phyloP scores from a whole-genome alignment of 2,113 vertebrate species.

The Neodon shergylaensis region DNA sequence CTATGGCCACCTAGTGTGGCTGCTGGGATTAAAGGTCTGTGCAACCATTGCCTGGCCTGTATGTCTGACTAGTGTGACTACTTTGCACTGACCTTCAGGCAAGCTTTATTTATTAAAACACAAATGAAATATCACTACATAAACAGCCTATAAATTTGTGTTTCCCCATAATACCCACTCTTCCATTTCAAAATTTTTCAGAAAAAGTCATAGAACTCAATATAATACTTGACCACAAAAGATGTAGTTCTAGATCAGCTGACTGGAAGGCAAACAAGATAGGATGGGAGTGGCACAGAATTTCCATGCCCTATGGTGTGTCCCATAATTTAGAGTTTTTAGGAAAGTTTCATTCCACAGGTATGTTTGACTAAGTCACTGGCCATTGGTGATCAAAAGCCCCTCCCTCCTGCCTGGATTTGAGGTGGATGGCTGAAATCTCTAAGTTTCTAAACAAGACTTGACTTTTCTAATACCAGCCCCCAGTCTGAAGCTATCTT shows the following conservation, averaged over 20 bases:
- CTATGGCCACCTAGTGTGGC: too few species aligned
- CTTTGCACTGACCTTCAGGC: too few species aligned
- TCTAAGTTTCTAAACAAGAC: background rate
- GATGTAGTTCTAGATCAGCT: background rate
- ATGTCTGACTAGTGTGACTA: too few species aligned
- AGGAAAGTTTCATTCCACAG: background rate
- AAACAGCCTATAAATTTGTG: background rate
- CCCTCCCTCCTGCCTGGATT: background rate
- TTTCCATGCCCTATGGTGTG: background rate
- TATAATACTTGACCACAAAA: background rate
- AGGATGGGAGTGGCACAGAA: rapidly evolving
- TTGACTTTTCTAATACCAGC: background rate
- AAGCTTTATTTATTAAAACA: too few species aligned
- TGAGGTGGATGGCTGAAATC: background rate
- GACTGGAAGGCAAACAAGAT: background rate
- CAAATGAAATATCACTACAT: too few species aligned
- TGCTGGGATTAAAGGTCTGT: too few species aligned
- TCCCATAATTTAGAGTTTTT: background rate
- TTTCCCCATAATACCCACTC: background rate
- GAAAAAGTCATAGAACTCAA: background rate
- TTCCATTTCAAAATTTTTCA: background rate
- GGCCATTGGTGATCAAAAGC: background rate
- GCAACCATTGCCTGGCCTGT: too few species aligned
- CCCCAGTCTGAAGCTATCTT: background rate
- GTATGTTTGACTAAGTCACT: background rate